These are phyloP conservation scores for Sclerurus mexicanus DNA, from an alignment of 2,113 vertebrate genomes.

Conservation along the genomic window DNA sequence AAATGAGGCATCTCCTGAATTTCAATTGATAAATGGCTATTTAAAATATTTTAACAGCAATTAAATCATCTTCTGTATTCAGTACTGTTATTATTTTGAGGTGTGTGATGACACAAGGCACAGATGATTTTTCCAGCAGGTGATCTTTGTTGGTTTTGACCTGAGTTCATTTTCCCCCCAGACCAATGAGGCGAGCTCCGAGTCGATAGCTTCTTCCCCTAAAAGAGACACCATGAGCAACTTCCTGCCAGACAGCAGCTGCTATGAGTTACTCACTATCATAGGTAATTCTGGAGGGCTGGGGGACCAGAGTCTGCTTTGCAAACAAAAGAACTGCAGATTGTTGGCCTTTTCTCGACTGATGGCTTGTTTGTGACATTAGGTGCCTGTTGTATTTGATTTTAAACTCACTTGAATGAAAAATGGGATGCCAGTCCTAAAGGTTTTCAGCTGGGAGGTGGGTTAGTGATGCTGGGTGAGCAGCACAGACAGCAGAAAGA, in stretches of 20 bases:
- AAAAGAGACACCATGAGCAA: slow-evolving; percentile 88
- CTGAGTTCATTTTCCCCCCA: slow-evolving; percentile 58
- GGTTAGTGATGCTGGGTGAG: not conserved
- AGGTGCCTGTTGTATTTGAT: not conserved
- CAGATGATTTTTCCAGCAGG: not conserved
- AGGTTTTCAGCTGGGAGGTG: not conserved
- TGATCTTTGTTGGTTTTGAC: not conserved
- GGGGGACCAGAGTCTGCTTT: not conserved
- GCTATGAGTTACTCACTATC: slow-evolving; percentile 87
- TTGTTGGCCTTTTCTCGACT: not conserved
- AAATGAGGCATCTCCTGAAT: slow-evolving; percentile 43
- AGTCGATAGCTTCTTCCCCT: slow-evolving; percentile 87
- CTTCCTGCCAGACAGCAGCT: slow-evolving; percentile 88
- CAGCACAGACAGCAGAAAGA: not conserved
- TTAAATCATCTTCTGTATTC: not conserved
- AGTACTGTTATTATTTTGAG: not conserved
- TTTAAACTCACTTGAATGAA: not conserved
- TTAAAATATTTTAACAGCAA: not conserved
- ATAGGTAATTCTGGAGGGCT: slow-evolving; percentile 78
- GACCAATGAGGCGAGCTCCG: slow-evolving; percentile 93
- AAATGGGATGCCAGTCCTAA: not conserved
- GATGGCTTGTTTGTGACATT: not conserved
- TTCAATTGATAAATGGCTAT: not conserved
- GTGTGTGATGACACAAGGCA: not conserved
- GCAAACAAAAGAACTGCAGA: not conserved